phyloP scores from a whole-genome alignment of 2,797 vertebrate genomes.

The Sarcoramphus papa region DNA sequence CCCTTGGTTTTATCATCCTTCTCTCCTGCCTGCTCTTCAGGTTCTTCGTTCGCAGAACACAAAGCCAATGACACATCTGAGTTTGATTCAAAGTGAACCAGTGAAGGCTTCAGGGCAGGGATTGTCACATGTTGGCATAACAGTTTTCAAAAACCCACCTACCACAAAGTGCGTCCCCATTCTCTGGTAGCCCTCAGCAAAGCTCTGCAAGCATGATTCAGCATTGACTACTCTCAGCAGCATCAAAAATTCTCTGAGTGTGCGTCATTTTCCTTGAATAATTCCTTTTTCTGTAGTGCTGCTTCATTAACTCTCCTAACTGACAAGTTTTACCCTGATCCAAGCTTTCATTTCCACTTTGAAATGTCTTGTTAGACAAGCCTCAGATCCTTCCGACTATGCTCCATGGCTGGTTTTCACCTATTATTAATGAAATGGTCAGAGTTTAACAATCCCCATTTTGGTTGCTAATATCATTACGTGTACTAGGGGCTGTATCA shows the following conservation, averaged over 20 bases:
- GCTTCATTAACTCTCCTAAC: conserved; percentile 64
- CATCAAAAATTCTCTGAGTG: conserved; percentile 41
- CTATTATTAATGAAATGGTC: conserved; percentile 48
- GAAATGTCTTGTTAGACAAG: conserved; percentile 69
- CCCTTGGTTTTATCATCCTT: neutral
- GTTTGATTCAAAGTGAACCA: neutral
- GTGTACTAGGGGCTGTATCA: neutral
- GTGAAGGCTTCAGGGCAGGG: neutral
- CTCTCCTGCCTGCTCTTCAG: neutral
- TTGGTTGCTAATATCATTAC: conserved; percentile 5
- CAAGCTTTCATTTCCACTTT: conserved; percentile 64
- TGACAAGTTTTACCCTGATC: conserved; percentile 61
- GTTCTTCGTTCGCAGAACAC: neutral
- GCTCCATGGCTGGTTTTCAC: conserved; percentile 25
- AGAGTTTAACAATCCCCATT: conserved; percentile 42
- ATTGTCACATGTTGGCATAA: neutral
- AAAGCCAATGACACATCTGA: neutral
- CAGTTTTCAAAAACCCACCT: neutral
- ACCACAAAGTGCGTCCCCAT: neutral
- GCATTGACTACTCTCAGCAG: neutral
- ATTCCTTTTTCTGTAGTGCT: conserved; percentile 48
- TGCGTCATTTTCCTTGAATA: conserved; percentile 61
- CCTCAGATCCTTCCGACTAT: conserved; percentile 43
- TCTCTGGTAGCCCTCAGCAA: neutral
- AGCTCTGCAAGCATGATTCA: conserved; percentile 6